Evolutionary conservation across 2,113 vertebrate genomes (phyloP).

Genomic region (Ornithorhynchus anatinus): DNA sequence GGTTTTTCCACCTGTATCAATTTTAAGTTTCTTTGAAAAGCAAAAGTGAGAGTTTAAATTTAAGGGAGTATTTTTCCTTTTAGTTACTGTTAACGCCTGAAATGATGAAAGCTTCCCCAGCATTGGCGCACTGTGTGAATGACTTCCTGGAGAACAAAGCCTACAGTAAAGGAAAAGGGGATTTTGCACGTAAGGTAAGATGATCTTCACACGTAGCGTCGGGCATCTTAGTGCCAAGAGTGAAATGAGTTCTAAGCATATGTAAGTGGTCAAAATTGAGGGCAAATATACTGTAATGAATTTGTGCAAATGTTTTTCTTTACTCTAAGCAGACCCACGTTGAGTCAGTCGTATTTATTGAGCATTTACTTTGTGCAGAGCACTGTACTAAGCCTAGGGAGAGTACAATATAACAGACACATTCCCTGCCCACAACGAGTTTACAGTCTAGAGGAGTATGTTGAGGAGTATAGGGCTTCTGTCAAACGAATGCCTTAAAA

Average conservation of each 20-base stretch:
- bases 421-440: too few relatives aligned
- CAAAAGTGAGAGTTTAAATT: not conserved
- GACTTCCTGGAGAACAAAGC: conserved; percentile 98
- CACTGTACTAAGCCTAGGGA: too few relatives aligned
- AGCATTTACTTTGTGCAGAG: too few relatives aligned
- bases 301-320: not conserved
- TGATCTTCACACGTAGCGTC: not conserved
- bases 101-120: conserved; percentile 91
- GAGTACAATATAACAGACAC: too few relatives aligned
- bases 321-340: not conserved
- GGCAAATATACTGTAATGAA: too few relatives aligned
- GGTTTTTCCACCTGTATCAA: not conserved
- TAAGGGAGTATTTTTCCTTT: conserved; percentile 2
- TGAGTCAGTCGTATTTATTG: too few relatives aligned
- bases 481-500: too few relatives aligned
- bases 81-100: conserved; percentile 94
- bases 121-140: conserved; percentile 84
- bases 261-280: too few relatives aligned
- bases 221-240: not conserved
- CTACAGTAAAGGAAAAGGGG: conserved; percentile 97
- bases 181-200: conserved; percentile 96
- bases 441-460: too few relatives aligned
- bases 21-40: not conserved
- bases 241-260: too few relatives aligned
- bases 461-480: too few relatives aligned